Evolutionary conservation across 2,888 invertebrate genomes (phyloP), one percentile per base, ranked within the genome.

Genomic region (Lasiommata megera): DNA sequence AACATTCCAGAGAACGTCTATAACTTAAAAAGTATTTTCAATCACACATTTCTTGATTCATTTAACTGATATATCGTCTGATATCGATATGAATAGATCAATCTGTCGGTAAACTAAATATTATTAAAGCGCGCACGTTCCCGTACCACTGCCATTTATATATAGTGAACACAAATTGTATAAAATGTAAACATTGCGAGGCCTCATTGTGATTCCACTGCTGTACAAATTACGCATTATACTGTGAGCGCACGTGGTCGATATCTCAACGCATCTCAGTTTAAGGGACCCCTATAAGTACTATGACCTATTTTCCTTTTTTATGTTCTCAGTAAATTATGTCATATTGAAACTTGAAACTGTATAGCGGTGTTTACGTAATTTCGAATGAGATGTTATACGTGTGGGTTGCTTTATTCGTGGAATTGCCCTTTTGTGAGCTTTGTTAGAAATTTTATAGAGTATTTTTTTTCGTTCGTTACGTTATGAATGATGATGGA

Each of bases 201-300:
- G 12, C 43, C 56, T 56, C 56, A 56, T 56, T 41, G 41, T 43
- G 36, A 48, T 56, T 43, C 48, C 12, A 5, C n/a, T 17, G 41
- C 29, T 41, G 52, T 52, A 31, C 37, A 28, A 9, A 16, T 50
- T 50, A 50, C 38, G 40, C 41, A 17, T 34, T 34, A 34, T 41
- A 17, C 31, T 14, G 9, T 31, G 52, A 6, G 41, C 17, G 31
- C 52, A 52, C 52, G 41, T 51, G 51, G 51, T 14, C 38, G 38
- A 40, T 51, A 51, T 51, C 52, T 41, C 31, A 31, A 41, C 40
- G 23, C 36, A 43, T 50, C 37, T 29, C 18, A 12, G 12, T 56
- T 50, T 56, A 51, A 54, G 56, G 59, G 56, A 59, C 62, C 62
- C 62, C 62, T 59, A 61, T 61, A 52, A 48, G 43, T 38, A 41